Evolutionary conservation across 2,888 invertebrate genomes (phyloP), one percentile per base, ranked within the genome.

Genomic region (Meteorus colon): DNA sequence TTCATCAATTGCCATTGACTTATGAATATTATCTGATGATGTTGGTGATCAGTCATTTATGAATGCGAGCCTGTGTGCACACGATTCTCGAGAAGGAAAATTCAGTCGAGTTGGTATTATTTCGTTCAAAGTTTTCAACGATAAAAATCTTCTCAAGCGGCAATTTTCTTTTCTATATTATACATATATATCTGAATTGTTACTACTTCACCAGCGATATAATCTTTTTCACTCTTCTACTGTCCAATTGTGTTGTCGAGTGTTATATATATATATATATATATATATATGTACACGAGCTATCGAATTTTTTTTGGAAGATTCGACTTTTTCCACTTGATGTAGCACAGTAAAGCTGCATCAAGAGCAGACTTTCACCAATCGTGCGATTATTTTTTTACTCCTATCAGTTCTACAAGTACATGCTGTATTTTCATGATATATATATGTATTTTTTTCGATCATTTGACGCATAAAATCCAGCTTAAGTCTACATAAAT

Each of bases 301-400:
- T 4, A 24, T 37, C n/a, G 41, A 4, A 41, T 65, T 65, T 65
- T 34, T 65, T 65, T 65, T 41, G 24, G 16, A 65, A 19, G 37
- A 41, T n/a, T 65, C 10, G 37, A 65, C 37, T 41, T 65, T 41
- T 65, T 65, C 41, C n/a, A 55, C 19, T 55, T 55, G 55, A 55
- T 19, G 19, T 55, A 4, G 19, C 55, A 10, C 55, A 55, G n/a
- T 19, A 19, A 55, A 19, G 19, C 55, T 55, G 55, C 55, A 55
- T 19, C 19, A 55, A 19, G 19, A 55, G 19, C 19, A 19, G 55
- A 6, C 55, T 55, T 55, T 55, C 55, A 55, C n/a, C 55, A 55
- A 55, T 55, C 24, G 55, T 19, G 19, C 55, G 55, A 55, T 55
- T 19, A 55, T 55, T 55, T 55, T 55, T 66, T 37, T 34, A 66